Evolutionary conservation across 2,888 invertebrate species (phyloP).

Genomic region (Hydraecia micacea): DNA sequence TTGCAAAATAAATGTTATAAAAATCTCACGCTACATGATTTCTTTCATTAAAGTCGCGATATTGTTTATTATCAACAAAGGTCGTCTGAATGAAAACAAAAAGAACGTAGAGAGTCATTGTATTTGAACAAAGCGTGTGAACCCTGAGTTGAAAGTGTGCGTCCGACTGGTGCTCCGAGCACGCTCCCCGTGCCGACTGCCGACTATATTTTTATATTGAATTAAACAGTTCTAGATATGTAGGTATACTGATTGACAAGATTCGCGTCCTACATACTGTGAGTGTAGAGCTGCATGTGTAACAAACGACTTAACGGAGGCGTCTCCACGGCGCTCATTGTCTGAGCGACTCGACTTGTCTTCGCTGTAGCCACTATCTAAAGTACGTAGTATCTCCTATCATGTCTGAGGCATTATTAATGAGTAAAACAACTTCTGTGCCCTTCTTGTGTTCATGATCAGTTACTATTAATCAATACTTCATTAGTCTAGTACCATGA

Average conservation of each 20-base stretch:
- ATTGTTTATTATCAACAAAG: slow-evolving; percentile 90
- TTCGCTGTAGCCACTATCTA: slow-evolving; percentile 55
- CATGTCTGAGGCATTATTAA: slow-evolving; percentile 44
- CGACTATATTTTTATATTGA: slow-evolving; percentile 68
- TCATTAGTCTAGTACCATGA: slow-evolving; percentile 11
- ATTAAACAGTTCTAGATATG: slow-evolving; percentile 67
- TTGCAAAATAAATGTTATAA: slow-evolving; percentile 84
- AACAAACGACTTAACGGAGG: slow-evolving; percentile 70
- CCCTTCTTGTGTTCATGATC: slow-evolving; percentile 39
- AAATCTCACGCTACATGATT: slow-evolving; percentile 88
- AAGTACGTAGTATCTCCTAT: slow-evolving; percentile 20
- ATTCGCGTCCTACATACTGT: slow-evolving; percentile 58
- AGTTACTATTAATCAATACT: background rate
- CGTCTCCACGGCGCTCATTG: slow-evolving; percentile 71
- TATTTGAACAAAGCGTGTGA: slow-evolving; percentile 88
- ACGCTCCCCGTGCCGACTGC: slow-evolving; percentile 53
- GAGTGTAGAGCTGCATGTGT: slow-evolving; percentile 52
- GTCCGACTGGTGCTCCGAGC: slow-evolving; percentile 77
- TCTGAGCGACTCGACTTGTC: slow-evolving; percentile 67
- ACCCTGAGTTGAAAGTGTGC: slow-evolving; percentile 87
- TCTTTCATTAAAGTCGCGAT: slow-evolving; percentile 87
- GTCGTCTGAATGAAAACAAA: slow-evolving; percentile 89
- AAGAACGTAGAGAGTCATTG: slow-evolving; percentile 89
- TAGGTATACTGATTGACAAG: slow-evolving; percentile 72
- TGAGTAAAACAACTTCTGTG: slow-evolving; percentile 49